Evolutionary conservation across 2,113 vertebrate genomes (phyloP), one percentile per base, ranked within the genome.

Genomic region (Heterotilapia buettikoferi): DNA sequence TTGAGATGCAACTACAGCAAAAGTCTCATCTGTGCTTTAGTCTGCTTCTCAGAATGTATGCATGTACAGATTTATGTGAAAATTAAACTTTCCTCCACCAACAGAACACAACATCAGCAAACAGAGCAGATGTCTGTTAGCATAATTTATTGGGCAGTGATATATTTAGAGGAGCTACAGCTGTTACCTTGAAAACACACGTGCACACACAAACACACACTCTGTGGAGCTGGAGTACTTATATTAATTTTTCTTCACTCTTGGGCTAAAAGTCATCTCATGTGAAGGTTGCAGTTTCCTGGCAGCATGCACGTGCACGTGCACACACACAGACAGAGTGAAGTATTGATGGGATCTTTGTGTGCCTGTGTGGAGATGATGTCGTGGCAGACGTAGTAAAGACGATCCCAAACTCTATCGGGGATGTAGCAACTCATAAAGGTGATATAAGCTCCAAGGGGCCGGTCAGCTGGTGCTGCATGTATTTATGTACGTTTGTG

Each of bases 351-450:
- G 29, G 63, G 63, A 85, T 89, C 18, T 85, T 36, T 89, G 82
- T 88, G 84, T 53, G 3, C 33, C 61, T 38, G 47, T 29, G n/a
- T 78, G 81, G 80, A 80, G 18, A 43, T 85, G 73, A 63, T 61
- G 19, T 84, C 40, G 80, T 73, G 82, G 82, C 76, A 85, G 24
- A 86, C 36, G 63, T 66, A 66, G 89, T 89, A 87, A 90, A 84
- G 82, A 86, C 45, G 73, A 88, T 53, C 61, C 19, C 8, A 86
- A 88, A 85, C 40, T 85, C 56, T 81, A 84, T 82, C 81, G 73
- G 82, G 56, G 61, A 31, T 84, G 43, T 83, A 85, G 87, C 76
- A 90, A 63, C 84, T 93, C 89, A 88, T 93, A 92, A 93, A 93
- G 21, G 38, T 94, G 90, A 92, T 92, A 84, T 90, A 91, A 87